Evolutionary conservation across 2,113 vertebrate species (phyloP).

Genomic region (Promerops cafer): DNA sequence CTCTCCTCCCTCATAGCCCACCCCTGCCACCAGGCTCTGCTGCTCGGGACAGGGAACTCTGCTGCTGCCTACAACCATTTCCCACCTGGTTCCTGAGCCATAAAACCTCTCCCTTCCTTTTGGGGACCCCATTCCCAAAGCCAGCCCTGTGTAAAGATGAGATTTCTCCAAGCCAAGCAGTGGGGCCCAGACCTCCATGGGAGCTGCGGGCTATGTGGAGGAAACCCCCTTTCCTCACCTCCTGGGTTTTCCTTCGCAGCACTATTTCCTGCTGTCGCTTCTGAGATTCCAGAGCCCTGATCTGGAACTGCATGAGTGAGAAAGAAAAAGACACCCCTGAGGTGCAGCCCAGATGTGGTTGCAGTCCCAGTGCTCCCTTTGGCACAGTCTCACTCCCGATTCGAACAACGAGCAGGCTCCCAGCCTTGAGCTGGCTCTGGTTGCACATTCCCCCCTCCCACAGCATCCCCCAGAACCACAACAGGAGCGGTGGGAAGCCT

Average conservation of each 20-base stretch:
- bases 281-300: conserved; percentile 91
- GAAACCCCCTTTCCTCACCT: conserved; percentile 61
- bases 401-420: neutral
- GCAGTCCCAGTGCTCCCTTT: neutral
- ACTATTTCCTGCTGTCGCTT: conserved; percentile 95
- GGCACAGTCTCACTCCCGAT: neutral
- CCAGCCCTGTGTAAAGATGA: neutral
- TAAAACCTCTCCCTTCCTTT: neutral
- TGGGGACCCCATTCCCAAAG: neutral
- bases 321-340: neutral
- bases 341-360: neutral
- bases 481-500: neutral
- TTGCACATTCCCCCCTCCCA: rapidly evolving
- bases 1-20: neutral
- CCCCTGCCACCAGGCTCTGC: neutral
- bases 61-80: neutral
- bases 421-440: neutral
- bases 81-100: neutral
- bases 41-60: neutral
- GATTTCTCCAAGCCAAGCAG: rapidly evolving
- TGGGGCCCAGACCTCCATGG: neutral
- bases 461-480: neutral
- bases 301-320: conserved; percentile 83
- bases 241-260: conserved; percentile 91
- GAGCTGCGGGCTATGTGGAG: neutral